Evolutionary conservation across 2,113 vertebrate genomes (phyloP).

Genomic region (Sander vitreus): DNA sequence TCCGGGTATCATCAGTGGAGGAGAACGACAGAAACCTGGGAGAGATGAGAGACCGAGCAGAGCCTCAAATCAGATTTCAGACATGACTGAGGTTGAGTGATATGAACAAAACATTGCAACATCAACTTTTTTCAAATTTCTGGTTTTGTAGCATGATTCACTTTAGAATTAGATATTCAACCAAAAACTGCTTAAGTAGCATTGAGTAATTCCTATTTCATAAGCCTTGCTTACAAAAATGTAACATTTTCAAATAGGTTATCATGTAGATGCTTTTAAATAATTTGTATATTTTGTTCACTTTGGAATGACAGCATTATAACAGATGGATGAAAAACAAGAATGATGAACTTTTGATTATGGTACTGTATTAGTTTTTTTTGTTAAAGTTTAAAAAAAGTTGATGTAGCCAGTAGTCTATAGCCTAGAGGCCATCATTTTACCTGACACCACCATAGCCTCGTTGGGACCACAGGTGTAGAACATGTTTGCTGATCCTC

Average conservation of each 20-base stretch:
- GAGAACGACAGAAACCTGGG: conserved; percentile 90
- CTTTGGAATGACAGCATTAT: not conserved
- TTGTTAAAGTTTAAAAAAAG: not conserved
- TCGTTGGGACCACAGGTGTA: conserved; percentile 95
- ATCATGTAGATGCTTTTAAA: not conserved
- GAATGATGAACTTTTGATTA: not conserved
- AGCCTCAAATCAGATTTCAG: not conserved
- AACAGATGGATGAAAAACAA: not conserved
- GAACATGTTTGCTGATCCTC: conserved; percentile 85
- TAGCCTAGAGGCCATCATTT: not conserved
- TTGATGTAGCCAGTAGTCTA: no score
- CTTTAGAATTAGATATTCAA: rapidly evolving
- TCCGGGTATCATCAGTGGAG: conserved; percentile 92
- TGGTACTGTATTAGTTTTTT: not conserved
- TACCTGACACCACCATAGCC: conserved; percentile 96
- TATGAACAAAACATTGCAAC: not conserved
- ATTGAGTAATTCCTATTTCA: not conserved
- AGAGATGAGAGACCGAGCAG: conserved; percentile 4
- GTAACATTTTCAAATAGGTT: not conserved
- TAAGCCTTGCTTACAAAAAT: not conserved
- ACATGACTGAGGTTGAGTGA: not conserved
- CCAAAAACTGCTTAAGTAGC: not conserved
- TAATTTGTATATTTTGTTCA: not conserved
- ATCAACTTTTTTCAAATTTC: not conserved
- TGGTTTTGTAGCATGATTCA: not conserved